Evolutionary conservation across 2,888 invertebrate genomes (phyloP).

Genomic region (Timema podura): DNA sequence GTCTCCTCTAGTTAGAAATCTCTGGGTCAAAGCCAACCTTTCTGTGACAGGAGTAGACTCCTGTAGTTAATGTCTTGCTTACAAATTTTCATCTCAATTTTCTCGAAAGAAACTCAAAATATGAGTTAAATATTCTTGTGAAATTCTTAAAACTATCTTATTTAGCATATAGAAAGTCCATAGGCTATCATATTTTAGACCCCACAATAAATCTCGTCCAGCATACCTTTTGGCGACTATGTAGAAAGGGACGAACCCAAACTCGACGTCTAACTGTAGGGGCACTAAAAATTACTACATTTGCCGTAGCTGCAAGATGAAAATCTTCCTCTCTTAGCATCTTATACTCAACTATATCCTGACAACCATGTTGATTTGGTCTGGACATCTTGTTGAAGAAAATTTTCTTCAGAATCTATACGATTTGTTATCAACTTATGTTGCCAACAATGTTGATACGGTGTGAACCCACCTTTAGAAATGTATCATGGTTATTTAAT

Average conservation of each 20-base stretch:
- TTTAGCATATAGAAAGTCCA: neutral
- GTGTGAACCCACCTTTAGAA: neutral
- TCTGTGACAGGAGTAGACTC: neutral
- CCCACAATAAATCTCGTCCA: neutral
- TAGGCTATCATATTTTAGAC: neutral
- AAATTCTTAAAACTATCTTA: neutral
- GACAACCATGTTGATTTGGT: neutral
- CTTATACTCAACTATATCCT: neutral
- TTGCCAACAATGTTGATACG: neutral
- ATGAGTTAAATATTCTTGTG: neutral
- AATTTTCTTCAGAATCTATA: neutral
- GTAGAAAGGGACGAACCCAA: neutral
- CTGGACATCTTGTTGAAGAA: too few species aligned
- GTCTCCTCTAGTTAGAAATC: neutral
- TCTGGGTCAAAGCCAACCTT: neutral
- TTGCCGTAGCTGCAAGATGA: neutral
- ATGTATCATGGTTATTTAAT: neutral
- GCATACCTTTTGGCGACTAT: neutral
- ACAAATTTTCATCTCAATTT: neutral
- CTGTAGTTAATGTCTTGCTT: neutral
- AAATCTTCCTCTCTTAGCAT: neutral
- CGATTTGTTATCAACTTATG: neutral
- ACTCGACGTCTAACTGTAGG: neutral
- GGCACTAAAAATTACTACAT: neutral
- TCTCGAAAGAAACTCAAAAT: neutral